Evolutionary conservation across 2,113 vertebrate species (phyloP), one percentile per base, ranked within the genome.

Genomic region (Gymnobelideus leadbeateri): DNA sequence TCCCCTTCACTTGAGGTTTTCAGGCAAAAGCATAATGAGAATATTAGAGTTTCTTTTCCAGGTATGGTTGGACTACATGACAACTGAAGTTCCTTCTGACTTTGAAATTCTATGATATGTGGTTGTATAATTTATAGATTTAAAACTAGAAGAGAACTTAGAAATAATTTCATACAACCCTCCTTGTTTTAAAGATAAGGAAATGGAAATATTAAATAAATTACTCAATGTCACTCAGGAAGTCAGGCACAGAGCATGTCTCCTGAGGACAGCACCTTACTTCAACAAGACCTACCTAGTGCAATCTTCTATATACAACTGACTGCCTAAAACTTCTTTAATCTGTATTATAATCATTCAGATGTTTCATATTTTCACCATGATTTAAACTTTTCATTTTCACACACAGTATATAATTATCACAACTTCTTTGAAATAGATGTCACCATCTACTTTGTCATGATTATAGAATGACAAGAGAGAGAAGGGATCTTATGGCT

Each of bases 291-390:
- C 31, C 0, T 68, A 68, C 14, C 31, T 37, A 5, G 61, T 68
- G 37, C 11, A 37, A 37, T 37, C 37, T 37, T 68, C 12, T 37
- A 8, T 0, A 0, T 57, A 61, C 11, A 16, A 31, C 61, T 12
- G 19, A 57, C n/a, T 91, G 1, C 9, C 19, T 49, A 93, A 89
- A 43, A 93, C 61, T 51, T 92, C 50, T 92, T 93, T 77, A 23
- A 94, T 51, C 94, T 77, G 0, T 92, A 93, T 89, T 93, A 47
- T 0, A 89, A 49, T 37, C 31, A 37, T 68, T 68, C 61, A 68
- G 12, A 14, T 68, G 31, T 54, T 93, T 95, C 91, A 43, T 16
- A 9, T 91, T 97, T 96, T 84, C 51, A 54, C n/a, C 12, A 11
- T 26, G 46, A 49, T 91, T 92, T 92, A 90, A 53, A 84, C 90